Conservation (phyloP, 2,888 invertebrate species). For the Trypoxylon attenuatum region DNA sequence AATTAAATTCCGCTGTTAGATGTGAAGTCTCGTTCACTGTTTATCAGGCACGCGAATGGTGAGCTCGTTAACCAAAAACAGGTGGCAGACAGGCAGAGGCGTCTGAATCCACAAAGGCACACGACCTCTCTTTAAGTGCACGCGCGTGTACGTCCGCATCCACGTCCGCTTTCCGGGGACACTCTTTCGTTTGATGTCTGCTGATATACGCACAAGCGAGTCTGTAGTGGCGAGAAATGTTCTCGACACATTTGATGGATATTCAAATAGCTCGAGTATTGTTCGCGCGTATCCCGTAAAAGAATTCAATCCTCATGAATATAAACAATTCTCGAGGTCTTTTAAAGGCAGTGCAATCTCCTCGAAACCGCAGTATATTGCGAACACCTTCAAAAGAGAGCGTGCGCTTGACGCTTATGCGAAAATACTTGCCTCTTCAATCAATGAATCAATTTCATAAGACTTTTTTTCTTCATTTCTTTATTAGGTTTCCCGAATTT, state of each 20-base stretch:
- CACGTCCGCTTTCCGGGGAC: background rate
- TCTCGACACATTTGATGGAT: conserved; percentile 25
- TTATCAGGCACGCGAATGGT: background rate
- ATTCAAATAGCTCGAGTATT: conserved; percentile 17
- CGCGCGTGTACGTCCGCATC: background rate
- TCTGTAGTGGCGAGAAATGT: no score
- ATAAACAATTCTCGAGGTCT: conserved; percentile 20
- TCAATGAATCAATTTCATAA: no score
- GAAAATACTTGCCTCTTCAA: no score
- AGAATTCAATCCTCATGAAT: conserved; percentile 29
- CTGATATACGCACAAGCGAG: conserved; percentile 4
- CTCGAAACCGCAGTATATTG: no score
- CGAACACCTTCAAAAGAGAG: no score
- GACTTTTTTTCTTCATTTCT: no score
- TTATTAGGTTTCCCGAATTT: no score
- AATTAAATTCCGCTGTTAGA: background rate
- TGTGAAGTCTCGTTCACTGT: background rate
- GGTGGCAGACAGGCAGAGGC: background rate
- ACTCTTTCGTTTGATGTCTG: conserved; percentile 17
- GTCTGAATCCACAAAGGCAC: background rate
- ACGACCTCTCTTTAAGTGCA: background rate
- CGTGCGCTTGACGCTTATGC: no score
- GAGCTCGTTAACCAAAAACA: background rate
- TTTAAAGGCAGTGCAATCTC: conserved; percentile 1
- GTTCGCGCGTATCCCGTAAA: conserved; percentile 10